phyloP scores from a whole-genome alignment of 2,888 invertebrate genomes.

The Lasioglossum marginatum region DNA sequence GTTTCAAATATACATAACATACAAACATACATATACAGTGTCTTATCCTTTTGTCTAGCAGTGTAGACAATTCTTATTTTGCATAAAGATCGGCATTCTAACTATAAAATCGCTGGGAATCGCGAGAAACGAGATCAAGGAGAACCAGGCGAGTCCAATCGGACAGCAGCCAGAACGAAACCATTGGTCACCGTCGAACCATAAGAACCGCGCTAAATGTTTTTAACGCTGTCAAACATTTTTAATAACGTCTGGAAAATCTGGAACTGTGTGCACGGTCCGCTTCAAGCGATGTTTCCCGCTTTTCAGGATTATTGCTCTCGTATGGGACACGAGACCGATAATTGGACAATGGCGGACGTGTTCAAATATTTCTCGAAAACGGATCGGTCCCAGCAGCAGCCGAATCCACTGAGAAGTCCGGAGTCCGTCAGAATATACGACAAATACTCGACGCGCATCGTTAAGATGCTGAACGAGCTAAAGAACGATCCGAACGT shows the following conservation, averaged over 20 bases:
- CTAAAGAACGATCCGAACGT: slow-evolving; percentile 67
- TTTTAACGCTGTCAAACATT: neutral
- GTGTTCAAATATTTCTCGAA: slow-evolving; percentile 66
- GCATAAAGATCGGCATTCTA: neutral
- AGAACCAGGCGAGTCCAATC: neutral
- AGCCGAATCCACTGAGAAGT: slow-evolving; percentile 12
- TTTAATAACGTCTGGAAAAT: neutral
- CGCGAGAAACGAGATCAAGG: too few relatives aligned
- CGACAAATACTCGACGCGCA: slow-evolving; percentile 72
- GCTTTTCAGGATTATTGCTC: slow-evolving; percentile 73
- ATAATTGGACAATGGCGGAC: slow-evolving; percentile 71
- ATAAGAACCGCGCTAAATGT: neutral
- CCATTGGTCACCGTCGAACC: neutral
- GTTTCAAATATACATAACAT: too few relatives aligned
- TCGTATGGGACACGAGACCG: slow-evolving; percentile 67
- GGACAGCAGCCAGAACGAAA: neutral
- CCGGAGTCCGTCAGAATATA: slow-evolving; percentile 53
- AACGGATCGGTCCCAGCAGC: neutral
- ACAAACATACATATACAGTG: too few relatives aligned
- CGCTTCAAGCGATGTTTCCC: neutral
- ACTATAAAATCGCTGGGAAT: neutral
- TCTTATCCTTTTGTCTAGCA: too few relatives aligned
- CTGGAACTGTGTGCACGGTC: neutral
- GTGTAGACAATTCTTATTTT: neutral
- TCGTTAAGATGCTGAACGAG: slow-evolving; percentile 69